These are phyloP conservation scores for Okamejei kenojei DNA, from an alignment of 2,797 vertebrate species.

Conservation along the genomic window DNA sequence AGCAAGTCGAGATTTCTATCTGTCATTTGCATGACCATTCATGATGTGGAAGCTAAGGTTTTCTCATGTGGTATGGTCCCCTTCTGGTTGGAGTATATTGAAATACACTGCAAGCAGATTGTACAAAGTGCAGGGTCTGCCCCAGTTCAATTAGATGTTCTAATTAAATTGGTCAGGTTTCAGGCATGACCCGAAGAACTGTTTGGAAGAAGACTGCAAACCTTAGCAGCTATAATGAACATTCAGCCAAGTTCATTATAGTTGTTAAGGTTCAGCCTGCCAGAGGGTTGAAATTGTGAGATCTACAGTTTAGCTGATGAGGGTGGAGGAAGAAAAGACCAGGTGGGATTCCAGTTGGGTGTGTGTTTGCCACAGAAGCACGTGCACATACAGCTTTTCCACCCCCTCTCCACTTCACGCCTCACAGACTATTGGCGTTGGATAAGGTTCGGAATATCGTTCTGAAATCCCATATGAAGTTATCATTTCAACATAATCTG, in stretches of 20 bases:
- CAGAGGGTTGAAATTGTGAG: not conserved
- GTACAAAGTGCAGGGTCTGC: not conserved
- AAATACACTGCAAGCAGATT: conserved; percentile 2
- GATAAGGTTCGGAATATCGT: not conserved
- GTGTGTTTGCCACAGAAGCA: no score
- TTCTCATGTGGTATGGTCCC: no score
- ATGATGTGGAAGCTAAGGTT: not conserved
- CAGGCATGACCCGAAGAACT: not conserved
- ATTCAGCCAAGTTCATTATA: not conserved
- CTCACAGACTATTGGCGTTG: not conserved
- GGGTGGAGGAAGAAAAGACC: not conserved
- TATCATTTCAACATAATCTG: not conserved
- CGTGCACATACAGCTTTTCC: no score
- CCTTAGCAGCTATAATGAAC: not conserved
- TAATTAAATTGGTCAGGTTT: conserved; percentile 20
- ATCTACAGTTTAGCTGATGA: not conserved
- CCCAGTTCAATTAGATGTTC: not conserved
- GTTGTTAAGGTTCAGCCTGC: not conserved
- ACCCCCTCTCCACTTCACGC: no score
- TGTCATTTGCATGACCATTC: not conserved
- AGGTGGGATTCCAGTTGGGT: not conserved
- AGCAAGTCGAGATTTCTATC: not conserved
- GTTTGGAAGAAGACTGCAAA: conserved; percentile 19
- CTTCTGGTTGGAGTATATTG: not conserved
- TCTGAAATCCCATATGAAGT: not conserved